Base-by-base conservation (phyloP, 2,797 vertebrate species). In the Hemibagrus guttatus region DNA sequence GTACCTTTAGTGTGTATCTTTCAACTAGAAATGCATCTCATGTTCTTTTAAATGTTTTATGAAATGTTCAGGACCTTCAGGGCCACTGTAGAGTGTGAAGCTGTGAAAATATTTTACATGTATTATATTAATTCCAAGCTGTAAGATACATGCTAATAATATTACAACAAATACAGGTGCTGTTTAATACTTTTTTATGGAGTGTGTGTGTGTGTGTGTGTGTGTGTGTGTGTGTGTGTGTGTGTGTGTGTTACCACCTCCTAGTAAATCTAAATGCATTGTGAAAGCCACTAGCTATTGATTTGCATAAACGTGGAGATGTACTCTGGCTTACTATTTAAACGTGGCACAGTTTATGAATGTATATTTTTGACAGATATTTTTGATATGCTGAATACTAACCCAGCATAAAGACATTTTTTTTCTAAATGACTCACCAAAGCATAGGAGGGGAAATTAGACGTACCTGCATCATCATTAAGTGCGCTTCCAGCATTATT, bases 381-480 rank as follows among this genome's bases (percentile, higher is more conserved):
- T 88, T 88, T 85, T 83, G 64, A 79, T 81, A 76, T 74, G 59
- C 39, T 86, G 69, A 84, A 84, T 86, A 84, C 86, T 75, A 87
- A 86, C 79, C 88, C 46, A 82, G 80, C 87, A 85, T 83, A 86
- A 87, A 87, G 66, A 75, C 85, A 83, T 89, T 87, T 86, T 83
- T 49, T 49, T 49, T 81, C 59, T 63, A 87, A 89, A 88, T 91
- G 89, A 90, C 87, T 91, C 86, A 87, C 84, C 35, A 75, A 46
- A 58, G 84, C 84, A 89, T 91, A 85, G 90, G 89, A 88, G 87
- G 84, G 84, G 71, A 85, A 89, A 87, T 87, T 88, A 86, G 83
- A 82, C 39, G 46, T 89, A 89, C 88, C 81, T 84, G 71, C 87
- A 86, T 86, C 71, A 54, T 87, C 74, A 28, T 81, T 81, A 87